Percentiles rank a stretch among this genome's conserved stretches.
Conservation (phyloP, 2,888 invertebrate species). For the Philaethria dido region DNA sequence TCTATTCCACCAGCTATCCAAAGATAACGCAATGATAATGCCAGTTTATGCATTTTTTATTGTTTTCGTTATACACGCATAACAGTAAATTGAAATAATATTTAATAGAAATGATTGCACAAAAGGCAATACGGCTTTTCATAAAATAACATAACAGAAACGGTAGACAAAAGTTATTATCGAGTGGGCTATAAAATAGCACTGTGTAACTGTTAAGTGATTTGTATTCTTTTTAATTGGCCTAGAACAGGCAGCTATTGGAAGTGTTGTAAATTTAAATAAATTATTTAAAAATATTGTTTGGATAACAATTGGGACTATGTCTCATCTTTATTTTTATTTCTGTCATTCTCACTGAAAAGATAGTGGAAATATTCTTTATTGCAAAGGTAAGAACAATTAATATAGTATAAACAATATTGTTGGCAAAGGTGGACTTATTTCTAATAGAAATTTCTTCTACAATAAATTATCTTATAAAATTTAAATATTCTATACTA, state of each 20-base stretch:
- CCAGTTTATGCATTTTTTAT: not conserved
- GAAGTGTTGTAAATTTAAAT: not conserved
- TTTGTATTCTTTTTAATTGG: conserved; percentile 8
- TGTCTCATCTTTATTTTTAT: too few relatives aligned
- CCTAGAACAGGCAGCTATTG: not conserved
- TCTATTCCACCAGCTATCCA: not conserved
- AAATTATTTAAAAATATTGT: not conserved
- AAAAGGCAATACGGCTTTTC: conserved; percentile 1
- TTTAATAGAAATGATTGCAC: conserved; percentile 7
- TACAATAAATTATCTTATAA: too few relatives aligned
- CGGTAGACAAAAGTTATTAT: conserved; percentile 23
- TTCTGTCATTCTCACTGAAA: too few relatives aligned
- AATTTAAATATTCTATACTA: too few relatives aligned
- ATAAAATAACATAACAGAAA: conserved; percentile 21
- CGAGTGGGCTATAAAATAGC: conserved; percentile 22
- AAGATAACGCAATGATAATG: not conserved
- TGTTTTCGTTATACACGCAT: conserved; percentile 10
- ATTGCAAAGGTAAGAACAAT: too few relatives aligned
- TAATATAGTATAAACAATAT: too few relatives aligned
- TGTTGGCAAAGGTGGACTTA: too few relatives aligned
- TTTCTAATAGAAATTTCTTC: too few relatives aligned
- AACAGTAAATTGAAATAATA: conserved; percentile 17
- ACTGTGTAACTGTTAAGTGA: conserved; percentile 21
- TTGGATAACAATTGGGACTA: not conserved
- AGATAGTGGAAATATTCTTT: too few relatives aligned